Evolutionary conservation across 2,888 invertebrate species (phyloP).

Genomic region (Octonoba sinensis): DNA sequence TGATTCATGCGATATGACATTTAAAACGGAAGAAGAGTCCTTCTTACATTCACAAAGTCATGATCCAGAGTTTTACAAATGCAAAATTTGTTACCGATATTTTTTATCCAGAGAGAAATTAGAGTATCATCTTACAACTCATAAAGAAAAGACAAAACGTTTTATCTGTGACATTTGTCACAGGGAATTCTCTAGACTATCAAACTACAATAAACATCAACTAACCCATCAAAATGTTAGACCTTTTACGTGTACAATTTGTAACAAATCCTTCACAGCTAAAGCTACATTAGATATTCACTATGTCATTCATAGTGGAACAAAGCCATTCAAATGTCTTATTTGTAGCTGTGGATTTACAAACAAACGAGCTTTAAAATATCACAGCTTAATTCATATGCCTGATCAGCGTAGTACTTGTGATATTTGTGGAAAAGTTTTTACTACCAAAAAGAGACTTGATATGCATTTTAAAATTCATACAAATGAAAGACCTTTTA

Average conservation of each 20-base stretch:
- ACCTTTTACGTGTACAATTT: slow-evolving; percentile 28
- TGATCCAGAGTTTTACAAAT: slow-evolving; percentile 1
- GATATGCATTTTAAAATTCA: slow-evolving; percentile 31
- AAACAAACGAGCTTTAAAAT: slow-evolving; percentile 26
- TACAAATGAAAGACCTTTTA: slow-evolving; percentile 39
- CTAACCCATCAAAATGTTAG: slow-evolving; percentile 29
- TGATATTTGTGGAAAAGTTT: slow-evolving; percentile 47
- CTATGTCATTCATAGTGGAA: slow-evolving; percentile 21
- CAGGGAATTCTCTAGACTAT: slow-evolving; percentile 30
- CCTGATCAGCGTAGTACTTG: slow-evolving; percentile 42
- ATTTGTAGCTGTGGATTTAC: slow-evolving; percentile 32
- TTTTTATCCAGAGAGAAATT: slow-evolving; percentile 28
- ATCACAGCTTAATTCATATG: slow-evolving; percentile 39
- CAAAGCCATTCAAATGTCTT: slow-evolving; percentile 26
- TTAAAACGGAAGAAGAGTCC: slow-evolving; percentile 21
- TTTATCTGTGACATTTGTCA: slow-evolving; percentile 39
- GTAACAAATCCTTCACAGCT: slow-evolving; percentile 20
- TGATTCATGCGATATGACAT: slow-evolving; percentile 2
- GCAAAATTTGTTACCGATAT: slow-evolving; percentile 13
- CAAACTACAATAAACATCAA: slow-evolving; percentile 38
- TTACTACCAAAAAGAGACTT: slow-evolving; percentile 25
- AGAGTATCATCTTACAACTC: slow-evolving; percentile 19
- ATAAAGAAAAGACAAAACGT: slow-evolving; percentile 20
- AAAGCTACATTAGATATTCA: slow-evolving; percentile 32
- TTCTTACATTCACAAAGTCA: slow-evolving; percentile 20